Base-by-base conservation (phyloP, 2,888 invertebrate species). In the Auanema sp. region DNA sequence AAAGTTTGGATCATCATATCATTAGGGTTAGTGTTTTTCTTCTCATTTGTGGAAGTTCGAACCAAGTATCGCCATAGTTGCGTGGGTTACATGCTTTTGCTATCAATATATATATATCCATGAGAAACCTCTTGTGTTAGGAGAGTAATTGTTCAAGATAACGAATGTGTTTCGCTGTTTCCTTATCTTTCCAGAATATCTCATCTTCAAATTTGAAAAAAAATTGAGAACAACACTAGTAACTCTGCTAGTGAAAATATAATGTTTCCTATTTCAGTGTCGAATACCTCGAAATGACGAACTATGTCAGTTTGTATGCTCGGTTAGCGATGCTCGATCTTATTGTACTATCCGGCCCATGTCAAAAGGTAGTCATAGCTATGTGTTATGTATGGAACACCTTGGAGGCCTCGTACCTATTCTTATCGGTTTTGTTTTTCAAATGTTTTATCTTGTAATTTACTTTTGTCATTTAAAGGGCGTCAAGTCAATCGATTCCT, bases 361-460 rank as follows among this genome's bases (percentile, higher is more conserved):
- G 56, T 64, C 75, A 2, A 63, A 77, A 21, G 72, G 78, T 43
- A 67, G 72, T 24, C 71, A 76, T 53, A 85, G 86, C 62, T 88
- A 86, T 76, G 85, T 87, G 23, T 82, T 88, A 51, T 97, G 96
- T 85, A 87, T 96, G 77, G 96, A 97, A 85, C 95, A 95, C 85
- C 88, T 80, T 61, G 97, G 97, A 2, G 97, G 97, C 0, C 87
- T 97, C 54, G 93, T 98, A 71, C 97, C 98, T 0, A 87, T 98
- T 60, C 88, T 98, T 14, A 94, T 96, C 84, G 97, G 53, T 61
- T 33, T 23, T 16, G 12, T 33, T 14, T 52, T 51, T 21, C 18
- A 5, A 51, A 49, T 24, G 49, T 18, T 55, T 55, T 11, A n/a
- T 14, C 12, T 40, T 55, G 25, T n/a, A 33, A 24, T 23, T 52